Evolutionary conservation across 2,113 vertebrate genomes (phyloP), one percentile per base, ranked within the genome.

Genomic region (Lucifuga dentata): DNA sequence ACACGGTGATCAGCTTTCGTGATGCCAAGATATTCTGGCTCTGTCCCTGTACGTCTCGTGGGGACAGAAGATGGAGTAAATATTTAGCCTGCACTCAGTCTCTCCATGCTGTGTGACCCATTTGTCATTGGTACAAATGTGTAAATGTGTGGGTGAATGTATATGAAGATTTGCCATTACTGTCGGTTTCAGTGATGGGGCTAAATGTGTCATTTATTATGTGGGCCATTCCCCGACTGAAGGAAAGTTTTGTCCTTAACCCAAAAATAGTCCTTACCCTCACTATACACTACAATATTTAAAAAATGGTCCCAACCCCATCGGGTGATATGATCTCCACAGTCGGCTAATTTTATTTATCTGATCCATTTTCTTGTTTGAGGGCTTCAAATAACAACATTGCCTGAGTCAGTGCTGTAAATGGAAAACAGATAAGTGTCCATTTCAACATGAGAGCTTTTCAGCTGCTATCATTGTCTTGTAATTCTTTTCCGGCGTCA

Each of bases 341-440:
- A 32, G 26, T n/a, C 35, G n/a, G 49, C 44, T 64, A 67, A 81
- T 66, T 86, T 68, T 65, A 67, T 53, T 72, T 20, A 35, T 44
- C 40, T n/a, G 17, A 1, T 38, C 56, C 5, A 64, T 73, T 74
- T 62, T 76, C 50, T 68, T 62, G 53, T 68, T 36, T 6, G 21
- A 21, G 32, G 46, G 44, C 44, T 35, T 69, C 15, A 65, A 73
- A 78, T 68, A 84, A 77, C 81, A 65, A 36, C 11, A 50, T 53
- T 29, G 51, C 78, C 61, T 73, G 33, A 40, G 65, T 53, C 50
- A 58, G 7, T 35, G 57, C 38, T 76, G 38, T 33, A 70, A 75
- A 63, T 76, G 50, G 13, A 36, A 13, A 61, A 60, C 66, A 52
- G 64, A 86, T 90, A 84, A 64, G 84, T 76, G 52, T 75, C 2